Evolutionary conservation across 2,113 vertebrate genomes (phyloP).

Genomic region (Abramis brama): DNA sequence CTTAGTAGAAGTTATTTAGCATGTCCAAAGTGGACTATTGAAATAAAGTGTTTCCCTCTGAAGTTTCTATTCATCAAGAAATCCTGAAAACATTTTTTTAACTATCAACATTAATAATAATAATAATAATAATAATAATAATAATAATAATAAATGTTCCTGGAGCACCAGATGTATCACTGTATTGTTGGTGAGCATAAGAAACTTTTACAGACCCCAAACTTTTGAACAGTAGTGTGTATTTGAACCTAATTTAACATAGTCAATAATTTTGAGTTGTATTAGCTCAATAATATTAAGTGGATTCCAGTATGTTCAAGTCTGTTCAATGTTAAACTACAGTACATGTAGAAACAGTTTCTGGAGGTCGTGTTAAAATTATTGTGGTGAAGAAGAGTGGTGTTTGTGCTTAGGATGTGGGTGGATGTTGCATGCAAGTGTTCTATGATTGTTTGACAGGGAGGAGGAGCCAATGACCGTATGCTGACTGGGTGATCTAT

Average conservation of each 20-base stretch:
- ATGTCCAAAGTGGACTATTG: too few species aligned
- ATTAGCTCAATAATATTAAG: background rate
- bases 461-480: background rate
- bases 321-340: background rate
- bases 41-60: background rate
- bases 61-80: background rate
- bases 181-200: background rate
- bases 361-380: background rate
- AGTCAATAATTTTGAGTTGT: background rate
- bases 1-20: too few species aligned
- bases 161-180: background rate
- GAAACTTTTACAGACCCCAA: background rate
- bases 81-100: background rate
- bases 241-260: background rate
- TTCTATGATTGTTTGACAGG: background rate
- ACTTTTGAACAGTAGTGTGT: background rate
- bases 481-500: background rate
- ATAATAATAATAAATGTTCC: background rate
- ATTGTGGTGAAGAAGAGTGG: background rate
- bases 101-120: background rate
- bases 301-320: background rate
- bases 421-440: slow-evolving; percentile 17
- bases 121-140: background rate
- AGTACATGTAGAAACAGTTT: background rate
- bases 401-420: background rate